Conservation (phyloP, 1,140 invertebrate species). For the Papilio machaon region DNA sequence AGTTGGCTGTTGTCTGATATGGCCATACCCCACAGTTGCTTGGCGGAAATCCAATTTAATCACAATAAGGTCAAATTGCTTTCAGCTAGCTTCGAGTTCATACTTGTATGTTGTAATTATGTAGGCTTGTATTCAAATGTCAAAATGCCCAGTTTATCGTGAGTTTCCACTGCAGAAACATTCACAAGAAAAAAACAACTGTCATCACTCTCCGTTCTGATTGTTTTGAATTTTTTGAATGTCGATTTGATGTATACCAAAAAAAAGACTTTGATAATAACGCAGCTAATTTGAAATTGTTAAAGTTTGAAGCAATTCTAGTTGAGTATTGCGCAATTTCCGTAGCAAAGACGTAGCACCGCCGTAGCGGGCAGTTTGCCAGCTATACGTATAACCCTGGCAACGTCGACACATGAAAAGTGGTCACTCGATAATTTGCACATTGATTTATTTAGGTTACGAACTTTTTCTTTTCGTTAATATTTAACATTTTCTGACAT, state of each 20-base stretch:
- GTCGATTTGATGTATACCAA: too few relatives aligned
- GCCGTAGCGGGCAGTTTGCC: slow-evolving; percentile 24
- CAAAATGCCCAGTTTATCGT: too few relatives aligned
- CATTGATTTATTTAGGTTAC: slow-evolving; percentile 20
- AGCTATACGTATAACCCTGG: slow-evolving; percentile 23
- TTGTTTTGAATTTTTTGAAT: too few relatives aligned
- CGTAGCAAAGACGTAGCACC: neutral
- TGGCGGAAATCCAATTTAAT: slow-evolving; percentile 15
- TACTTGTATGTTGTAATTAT: neutral
- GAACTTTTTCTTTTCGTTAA: neutral
- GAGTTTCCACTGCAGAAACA: too few relatives aligned
- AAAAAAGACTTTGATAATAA: neutral
- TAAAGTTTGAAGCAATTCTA: slow-evolving; percentile 33
- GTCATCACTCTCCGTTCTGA: too few relatives aligned
- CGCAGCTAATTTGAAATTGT: neutral
- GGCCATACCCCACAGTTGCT: neutral
- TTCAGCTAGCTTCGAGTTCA: neutral
- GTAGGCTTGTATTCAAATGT: neutral
- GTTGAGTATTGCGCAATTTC: slow-evolving; percentile 22
- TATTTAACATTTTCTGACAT: neutral
- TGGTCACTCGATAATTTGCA: slow-evolving; percentile 35
- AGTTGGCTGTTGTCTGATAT: neutral
- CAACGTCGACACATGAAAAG: slow-evolving; percentile 32
- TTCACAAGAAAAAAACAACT: too few relatives aligned
- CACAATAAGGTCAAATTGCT: slow-evolving; percentile 4